Conservation (phyloP, 2,797 vertebrate genomes). For the Notolabrus celidotus region DNA sequence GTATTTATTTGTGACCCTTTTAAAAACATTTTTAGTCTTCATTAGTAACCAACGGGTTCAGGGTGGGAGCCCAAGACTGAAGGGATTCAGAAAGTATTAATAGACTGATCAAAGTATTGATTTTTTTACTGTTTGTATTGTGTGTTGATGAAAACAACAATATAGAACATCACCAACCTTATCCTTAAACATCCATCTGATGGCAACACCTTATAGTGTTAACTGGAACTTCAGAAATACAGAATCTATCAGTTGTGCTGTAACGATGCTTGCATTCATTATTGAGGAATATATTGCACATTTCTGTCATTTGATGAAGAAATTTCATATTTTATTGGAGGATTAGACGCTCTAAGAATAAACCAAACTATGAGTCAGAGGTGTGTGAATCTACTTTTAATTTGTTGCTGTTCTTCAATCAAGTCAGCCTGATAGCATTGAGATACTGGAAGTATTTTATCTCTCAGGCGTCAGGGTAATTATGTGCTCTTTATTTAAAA, state of each 20-base stretch:
- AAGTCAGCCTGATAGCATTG: slow-evolving; percentile 5
- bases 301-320: slow-evolving; percentile 21
- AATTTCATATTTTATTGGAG: slow-evolving; percentile 10
- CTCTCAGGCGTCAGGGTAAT: slow-evolving; percentile 7
- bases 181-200: slow-evolving; percentile 38
- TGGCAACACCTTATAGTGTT: slow-evolving; percentile 31
- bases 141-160: neutral
- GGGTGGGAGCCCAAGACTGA: neutral
- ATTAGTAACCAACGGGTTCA: neutral
- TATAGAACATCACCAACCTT: slow-evolving; percentile 31
- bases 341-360: slow-evolving; percentile 19
- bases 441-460: slow-evolving; percentile 27
- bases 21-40: neutral
- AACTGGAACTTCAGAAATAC: slow-evolving; percentile 31
- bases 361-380: slow-evolving; percentile 39
- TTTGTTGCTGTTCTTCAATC: slow-evolving; percentile 12
- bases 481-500: slow-evolving; percentile 9
- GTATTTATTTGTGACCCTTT: slow-evolving; percentile 2
- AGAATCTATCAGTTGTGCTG: slow-evolving; percentile 42
- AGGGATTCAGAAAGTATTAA: neutral
- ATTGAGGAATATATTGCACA: slow-evolving; percentile 36
- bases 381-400: slow-evolving; percentile 16
- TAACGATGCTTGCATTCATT: slow-evolving; percentile 44
- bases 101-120: neutral
- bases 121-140: slow-evolving; percentile 9